Percentiles rank a stretch among this genome's conserved stretches.
These are phyloP conservation scores for Platyscapa corneri DNA, from an alignment of 1,140 invertebrate species.

Conservation along the genomic window DNA sequence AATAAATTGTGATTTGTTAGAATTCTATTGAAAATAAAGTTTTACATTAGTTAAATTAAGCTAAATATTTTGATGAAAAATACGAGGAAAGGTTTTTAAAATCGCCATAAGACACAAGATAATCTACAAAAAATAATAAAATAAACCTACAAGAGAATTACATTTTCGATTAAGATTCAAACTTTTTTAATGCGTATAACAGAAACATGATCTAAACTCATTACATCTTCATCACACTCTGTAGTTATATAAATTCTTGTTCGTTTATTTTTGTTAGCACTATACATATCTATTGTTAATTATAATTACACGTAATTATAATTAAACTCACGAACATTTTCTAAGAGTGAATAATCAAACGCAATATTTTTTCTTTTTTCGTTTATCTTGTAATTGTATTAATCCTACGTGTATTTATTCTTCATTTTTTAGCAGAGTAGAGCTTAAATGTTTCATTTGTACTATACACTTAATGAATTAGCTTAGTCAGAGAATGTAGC, in stretches of 20 bases:
- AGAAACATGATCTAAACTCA: background rate
- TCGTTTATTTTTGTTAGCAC: conserved; percentile 28
- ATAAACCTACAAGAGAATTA: conserved; percentile 31
- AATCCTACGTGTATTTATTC: background rate
- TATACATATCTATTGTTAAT: conserved; percentile 32
- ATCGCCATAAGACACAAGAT: conserved; percentile 39
- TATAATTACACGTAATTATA: conserved; percentile 25
- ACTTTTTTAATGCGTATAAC: background rate
- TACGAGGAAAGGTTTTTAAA: conserved; percentile 51
- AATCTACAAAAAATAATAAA: conserved; percentile 48
- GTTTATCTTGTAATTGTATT: conserved; percentile 1
- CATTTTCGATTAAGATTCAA: background rate
- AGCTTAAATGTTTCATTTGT: conserved; percentile 57
- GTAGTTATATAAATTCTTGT: conserved; percentile 37
- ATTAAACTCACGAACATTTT: conserved; percentile 19
- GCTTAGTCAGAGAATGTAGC: conserved; percentile 44
- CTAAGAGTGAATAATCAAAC: conserved; percentile 3
- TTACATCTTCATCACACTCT: conserved; percentile 20
- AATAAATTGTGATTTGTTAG: background rate
- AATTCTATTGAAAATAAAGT: conserved; percentile 1
- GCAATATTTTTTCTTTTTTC: background rate
- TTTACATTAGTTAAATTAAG: conserved; percentile 37
- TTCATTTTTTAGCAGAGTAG: conserved; percentile 13
- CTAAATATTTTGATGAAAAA: conserved; percentile 18
- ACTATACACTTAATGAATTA: conserved; percentile 58